These are phyloP conservation scores for Sthenelais limicola DNA, from an alignment of 2,888 invertebrate species.

Conservation along the genomic window DNA sequence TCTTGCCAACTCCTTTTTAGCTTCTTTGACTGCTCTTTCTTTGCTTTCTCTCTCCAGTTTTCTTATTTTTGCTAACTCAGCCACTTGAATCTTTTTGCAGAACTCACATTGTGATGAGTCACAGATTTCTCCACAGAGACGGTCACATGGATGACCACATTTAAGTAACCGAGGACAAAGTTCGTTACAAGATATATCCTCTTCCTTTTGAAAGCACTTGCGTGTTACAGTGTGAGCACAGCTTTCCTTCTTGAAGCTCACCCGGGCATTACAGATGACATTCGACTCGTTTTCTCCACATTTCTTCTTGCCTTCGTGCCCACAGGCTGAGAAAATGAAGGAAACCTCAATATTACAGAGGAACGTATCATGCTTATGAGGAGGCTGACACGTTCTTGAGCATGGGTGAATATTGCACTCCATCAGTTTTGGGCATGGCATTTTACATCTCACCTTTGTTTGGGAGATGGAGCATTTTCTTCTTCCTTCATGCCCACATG, in stretches of 20 bases:
- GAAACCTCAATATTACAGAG: not conserved
- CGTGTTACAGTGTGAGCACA: conserved; percentile 39
- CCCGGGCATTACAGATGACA: conserved; percentile 12
- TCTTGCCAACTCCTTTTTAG: conserved; percentile 6
- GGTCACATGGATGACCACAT: conserved; percentile 45
- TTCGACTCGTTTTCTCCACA: conserved; percentile 18
- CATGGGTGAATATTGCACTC: conserved; percentile 7
- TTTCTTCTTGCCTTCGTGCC: conserved; percentile 2
- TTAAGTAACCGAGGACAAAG: conserved; percentile 29
- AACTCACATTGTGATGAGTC: conserved; percentile 22
- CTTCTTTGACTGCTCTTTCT: conserved; percentile 4
- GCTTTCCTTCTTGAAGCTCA: not conserved
- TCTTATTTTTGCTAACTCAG: not conserved
- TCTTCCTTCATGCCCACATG: conserved; percentile 43
- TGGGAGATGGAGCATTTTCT: conserved; percentile 30
- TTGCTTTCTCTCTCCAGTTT: not conserved
- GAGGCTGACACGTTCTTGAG: conserved; percentile 2
- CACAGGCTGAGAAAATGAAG: conserved; percentile 1
- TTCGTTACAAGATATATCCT: conserved; percentile 29
- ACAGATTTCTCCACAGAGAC: conserved; percentile 41
- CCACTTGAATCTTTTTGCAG: conserved; percentile 33
- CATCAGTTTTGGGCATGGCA: not conserved
- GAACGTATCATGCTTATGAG: not conserved
- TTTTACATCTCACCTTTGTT: not conserved
- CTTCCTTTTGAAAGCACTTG: conserved; percentile 23